Percentiles rank a stretch among this genome's conserved stretches.
Conservation (phyloP, 1,140 invertebrate species). For the Formica exsecta region DNA sequence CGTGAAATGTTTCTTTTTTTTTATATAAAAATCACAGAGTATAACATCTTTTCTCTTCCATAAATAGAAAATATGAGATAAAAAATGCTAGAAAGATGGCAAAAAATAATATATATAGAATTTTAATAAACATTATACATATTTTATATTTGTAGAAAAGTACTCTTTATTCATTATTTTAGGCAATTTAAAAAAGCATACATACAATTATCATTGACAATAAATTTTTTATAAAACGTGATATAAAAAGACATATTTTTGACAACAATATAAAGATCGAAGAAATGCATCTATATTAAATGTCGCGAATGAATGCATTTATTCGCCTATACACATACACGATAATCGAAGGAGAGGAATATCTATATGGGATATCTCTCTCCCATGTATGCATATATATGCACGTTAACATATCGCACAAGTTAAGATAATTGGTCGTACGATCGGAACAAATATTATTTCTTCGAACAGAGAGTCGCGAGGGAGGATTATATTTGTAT, state of each 20-base stretch:
- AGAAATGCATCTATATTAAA: slow-evolving; percentile 7
- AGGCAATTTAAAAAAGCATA: background rate
- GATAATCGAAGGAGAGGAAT: slow-evolving; percentile 6
- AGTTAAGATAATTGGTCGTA: slow-evolving; percentile 77
- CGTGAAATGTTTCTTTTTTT: background rate
- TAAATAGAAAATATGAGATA: background rate
- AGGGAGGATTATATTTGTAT: slow-evolving; percentile 76
- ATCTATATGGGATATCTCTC: background rate
- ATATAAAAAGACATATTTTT: background rate
- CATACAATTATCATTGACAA: background rate
- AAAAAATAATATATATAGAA: background rate
- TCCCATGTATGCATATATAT: slow-evolving; percentile 30
- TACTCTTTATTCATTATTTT: background rate
- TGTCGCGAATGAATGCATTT: slow-evolving; percentile 9
- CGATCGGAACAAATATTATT: slow-evolving; percentile 76
- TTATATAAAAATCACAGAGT: background rate
- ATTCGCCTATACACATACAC: background rate
- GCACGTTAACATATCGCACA: slow-evolving; percentile 69
- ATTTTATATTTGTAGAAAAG: background rate
- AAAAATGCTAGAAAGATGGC: too few species aligned
- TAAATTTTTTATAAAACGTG: background rate
- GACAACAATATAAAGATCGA: background rate
- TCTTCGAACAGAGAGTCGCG: slow-evolving; percentile 43
- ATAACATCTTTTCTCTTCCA: background rate
- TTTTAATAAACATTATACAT: background rate